These are phyloP conservation scores for Pachyrhynchus sulphureomaculatus DNA, from an alignment of 1,140 invertebrate genomes.

Conservation along the genomic window DNA sequence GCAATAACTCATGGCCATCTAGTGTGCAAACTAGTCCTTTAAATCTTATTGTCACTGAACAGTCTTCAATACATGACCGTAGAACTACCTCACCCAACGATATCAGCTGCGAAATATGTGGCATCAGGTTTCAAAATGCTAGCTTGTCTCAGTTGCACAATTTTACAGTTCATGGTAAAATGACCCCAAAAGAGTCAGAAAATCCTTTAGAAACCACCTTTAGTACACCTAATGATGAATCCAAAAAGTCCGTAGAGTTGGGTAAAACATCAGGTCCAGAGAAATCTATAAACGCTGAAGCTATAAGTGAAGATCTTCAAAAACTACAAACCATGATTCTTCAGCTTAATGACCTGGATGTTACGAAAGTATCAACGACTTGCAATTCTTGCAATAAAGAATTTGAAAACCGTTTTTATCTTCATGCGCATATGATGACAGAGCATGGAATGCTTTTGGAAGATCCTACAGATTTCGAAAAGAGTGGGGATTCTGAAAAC, in stretches of 20 bases:
- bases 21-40: constrained; percentile 63
- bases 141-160: constrained; percentile 54
- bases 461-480: constrained; percentile 42
- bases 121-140: constrained; percentile 52
- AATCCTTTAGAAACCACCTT: constrained; percentile 17
- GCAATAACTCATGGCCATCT: constrained; percentile 51
- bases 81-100: constrained; percentile 52
- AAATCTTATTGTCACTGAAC: constrained; percentile 63
- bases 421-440: constrained; percentile 62
- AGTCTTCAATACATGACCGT: constrained; percentile 39
- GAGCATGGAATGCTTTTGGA: constrained; percentile 57
- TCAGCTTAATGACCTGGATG: constrained; percentile 78
- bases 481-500: constrained; percentile 45
- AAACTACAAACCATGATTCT: constrained; percentile 90
- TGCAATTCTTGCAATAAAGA: constrained; percentile 64
- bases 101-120: constrained; percentile 48
- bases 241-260: constrained; percentile 46
- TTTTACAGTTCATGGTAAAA: constrained; percentile 49
- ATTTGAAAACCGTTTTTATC: constrained; percentile 59
- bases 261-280: constrained; percentile 30
- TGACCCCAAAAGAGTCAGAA: constrained; percentile 29
- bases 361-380: constrained; percentile 57
- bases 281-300: constrained; percentile 51
- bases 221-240: constrained; percentile 44
- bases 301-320: constrained; percentile 76